Evolutionary conservation across 2,113 vertebrate species (phyloP).

Genomic region (Gasterosteus aculeatus): DNA sequence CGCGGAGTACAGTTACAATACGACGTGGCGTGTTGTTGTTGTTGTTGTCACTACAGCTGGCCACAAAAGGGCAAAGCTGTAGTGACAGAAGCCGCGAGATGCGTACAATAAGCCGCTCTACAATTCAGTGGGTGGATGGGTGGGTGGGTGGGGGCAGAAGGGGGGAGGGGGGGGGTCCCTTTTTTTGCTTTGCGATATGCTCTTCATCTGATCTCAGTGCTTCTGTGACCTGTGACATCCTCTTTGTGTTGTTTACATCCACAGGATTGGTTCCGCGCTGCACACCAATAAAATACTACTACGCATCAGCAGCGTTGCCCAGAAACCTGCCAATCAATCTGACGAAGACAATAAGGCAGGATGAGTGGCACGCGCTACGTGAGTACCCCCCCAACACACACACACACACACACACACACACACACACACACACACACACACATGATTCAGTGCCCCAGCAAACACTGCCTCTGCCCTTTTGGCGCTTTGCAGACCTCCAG

Average conservation of each 20-base stretch:
- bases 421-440: neutral
- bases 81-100: conserved; percentile 58
- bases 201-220: conserved; percentile 49
- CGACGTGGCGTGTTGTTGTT: conserved; percentile 43
- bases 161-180: conserved; percentile 33
- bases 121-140: conserved; percentile 65
- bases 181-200: conserved; percentile 50
- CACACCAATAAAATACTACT: conserved; percentile 91
- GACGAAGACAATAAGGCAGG: conserved; percentile 92
- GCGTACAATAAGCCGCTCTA: conserved; percentile 57
- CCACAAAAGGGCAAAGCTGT: conserved; percentile 51
- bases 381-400: conserved; percentile 69
- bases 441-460: neutral
- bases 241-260: conserved; percentile 70
- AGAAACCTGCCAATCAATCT: conserved; percentile 88
- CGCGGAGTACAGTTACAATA: conserved; percentile 53
- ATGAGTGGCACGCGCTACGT: conserved; percentile 94
- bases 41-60: no score
- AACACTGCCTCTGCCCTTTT: neutral
- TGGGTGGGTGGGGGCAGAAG: conserved; percentile 45
- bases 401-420: no score
- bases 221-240: conserved; percentile 50
- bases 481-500: conserved; percentile 84
- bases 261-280: conserved; percentile 87
- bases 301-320: conserved; percentile 89